Evolutionary conservation across 2,797 vertebrate genomes (phyloP).

Genomic region (Pristis pectinata): DNA sequence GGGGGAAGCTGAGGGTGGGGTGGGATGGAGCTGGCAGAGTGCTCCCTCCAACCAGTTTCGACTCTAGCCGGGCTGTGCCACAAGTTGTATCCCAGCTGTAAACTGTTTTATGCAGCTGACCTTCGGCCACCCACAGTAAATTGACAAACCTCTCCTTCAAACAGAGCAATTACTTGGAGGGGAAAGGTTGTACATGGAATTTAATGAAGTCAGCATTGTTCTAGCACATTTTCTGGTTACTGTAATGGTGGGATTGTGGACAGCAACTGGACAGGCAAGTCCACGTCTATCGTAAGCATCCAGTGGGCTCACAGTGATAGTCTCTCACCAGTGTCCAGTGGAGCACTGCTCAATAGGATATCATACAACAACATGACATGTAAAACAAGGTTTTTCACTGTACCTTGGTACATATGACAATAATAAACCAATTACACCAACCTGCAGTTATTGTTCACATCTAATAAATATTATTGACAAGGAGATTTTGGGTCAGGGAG

Average conservation of each 20-base stretch:
- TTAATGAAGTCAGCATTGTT: neutral
- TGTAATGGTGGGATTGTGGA: neutral
- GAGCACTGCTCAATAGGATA: neutral
- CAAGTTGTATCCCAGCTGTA: neutral
- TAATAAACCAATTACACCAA: neutral
- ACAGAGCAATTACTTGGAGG: neutral
- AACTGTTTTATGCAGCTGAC: neutral
- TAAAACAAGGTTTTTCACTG: too few species aligned
- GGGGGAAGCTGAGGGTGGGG: too few species aligned
- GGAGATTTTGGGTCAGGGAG: neutral
- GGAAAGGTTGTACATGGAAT: neutral
- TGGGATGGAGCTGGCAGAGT: too few species aligned
- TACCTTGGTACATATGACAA: too few species aligned
- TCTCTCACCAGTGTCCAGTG: neutral
- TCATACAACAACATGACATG: neutral
- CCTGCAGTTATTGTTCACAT: neutral
- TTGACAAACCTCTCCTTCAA: neutral
- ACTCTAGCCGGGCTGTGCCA: neutral
- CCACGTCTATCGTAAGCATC: neutral
- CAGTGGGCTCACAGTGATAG: neutral
- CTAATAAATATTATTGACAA: neutral
- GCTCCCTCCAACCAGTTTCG: neutral
- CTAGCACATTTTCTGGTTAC: neutral
- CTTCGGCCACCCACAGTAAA: neutral
- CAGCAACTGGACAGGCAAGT: neutral